phyloP scores from a whole-genome alignment of 2,797 vertebrate genomes.

The Glossophaga mutica region DNA sequence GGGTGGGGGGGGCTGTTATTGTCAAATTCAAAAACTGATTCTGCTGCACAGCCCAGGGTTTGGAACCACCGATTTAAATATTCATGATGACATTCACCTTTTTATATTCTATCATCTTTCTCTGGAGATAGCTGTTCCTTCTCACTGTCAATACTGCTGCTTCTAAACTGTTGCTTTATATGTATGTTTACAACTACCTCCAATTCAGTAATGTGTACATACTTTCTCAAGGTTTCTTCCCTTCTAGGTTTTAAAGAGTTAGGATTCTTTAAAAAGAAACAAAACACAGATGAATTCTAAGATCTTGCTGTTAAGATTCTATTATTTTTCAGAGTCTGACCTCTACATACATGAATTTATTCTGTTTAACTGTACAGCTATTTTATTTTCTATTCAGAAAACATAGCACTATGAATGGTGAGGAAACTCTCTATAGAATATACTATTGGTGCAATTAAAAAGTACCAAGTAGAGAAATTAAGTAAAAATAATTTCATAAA shows the following conservation, averaged over 20 bases:
- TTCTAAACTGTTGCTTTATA: neutral
- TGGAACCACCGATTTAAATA: neutral
- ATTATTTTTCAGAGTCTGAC: neutral
- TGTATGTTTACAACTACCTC: neutral
- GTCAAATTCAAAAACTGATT: constrained; percentile 1
- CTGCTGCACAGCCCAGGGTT: neutral
- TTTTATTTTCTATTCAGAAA: constrained; percentile 31
- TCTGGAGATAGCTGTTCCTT: neutral
- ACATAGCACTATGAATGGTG: neutral
- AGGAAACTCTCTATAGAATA: neutral
- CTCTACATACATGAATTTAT: neutral
- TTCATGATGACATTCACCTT: neutral
- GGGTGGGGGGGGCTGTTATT: neutral
- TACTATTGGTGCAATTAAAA: neutral
- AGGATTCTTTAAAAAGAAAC: neutral
- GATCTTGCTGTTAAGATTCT: neutral
- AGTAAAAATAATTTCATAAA: constrained; percentile 33
- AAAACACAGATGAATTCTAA: neutral
- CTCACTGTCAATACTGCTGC: neutral
- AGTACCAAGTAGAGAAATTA: constrained; percentile 8
- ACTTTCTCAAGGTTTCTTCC: neutral
- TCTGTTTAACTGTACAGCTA: neutral
- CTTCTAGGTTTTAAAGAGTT: neutral
- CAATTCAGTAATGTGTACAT: neutral
- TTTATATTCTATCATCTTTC: neutral